Conservation (phyloP, 2,113 vertebrate species). For the Tetrax tetrax region DNA sequence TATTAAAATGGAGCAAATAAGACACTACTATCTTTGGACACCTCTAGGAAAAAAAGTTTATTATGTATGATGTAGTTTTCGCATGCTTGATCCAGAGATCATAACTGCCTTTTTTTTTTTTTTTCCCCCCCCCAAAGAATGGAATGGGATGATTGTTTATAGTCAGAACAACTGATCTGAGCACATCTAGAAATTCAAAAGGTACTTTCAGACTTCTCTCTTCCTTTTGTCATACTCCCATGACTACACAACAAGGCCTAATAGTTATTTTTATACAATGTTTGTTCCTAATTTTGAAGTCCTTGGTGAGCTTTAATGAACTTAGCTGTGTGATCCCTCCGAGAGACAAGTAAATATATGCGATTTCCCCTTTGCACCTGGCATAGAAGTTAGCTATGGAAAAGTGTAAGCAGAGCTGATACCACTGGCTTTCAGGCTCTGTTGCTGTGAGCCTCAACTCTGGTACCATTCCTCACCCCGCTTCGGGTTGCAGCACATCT, state of each 20-base stretch:
- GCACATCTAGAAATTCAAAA: not conserved
- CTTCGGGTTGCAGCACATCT: not conserved
- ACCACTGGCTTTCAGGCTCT: not conserved
- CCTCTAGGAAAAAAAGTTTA: not conserved
- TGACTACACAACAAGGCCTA: not conserved
- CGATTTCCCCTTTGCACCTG: not conserved
- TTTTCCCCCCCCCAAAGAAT: not conserved
- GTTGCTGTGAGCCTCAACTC: not conserved
- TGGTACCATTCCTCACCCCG: not conserved
- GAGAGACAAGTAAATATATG: not conserved
- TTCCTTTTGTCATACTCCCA: not conserved
- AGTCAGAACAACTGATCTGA: not conserved
- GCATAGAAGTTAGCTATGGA: not conserved
- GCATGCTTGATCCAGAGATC: not conserved
- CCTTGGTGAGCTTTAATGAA: not conserved
- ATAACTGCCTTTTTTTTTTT: accelerated
- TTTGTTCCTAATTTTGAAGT: not conserved
- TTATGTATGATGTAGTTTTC: not conserved
- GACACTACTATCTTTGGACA: not conserved
- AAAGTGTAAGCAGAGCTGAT: not conserved
- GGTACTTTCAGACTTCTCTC: not conserved
- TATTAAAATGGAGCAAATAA: not conserved
- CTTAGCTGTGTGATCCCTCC: not conserved
- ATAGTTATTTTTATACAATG: not conserved
- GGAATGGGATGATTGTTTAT: not conserved